Percentiles rank a stretch among this genome's conserved stretches.
Evolutionary conservation across 2,113 vertebrate genomes (phyloP).

Genomic region (Pachyramphus minor): DNA sequence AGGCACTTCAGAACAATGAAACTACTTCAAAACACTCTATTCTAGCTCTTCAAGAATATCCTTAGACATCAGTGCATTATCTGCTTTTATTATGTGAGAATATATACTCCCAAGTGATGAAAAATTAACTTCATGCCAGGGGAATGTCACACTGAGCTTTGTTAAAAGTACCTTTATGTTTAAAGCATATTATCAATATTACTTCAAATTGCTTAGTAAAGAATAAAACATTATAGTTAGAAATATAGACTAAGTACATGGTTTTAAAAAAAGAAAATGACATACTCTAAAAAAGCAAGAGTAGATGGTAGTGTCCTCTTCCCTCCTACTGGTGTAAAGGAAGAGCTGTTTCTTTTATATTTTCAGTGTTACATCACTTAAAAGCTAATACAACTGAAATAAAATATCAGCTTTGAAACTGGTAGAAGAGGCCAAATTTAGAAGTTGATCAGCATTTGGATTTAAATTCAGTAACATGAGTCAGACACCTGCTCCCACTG

Average conservation of each 20-base stretch:
- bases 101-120: not conserved
- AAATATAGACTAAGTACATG: not conserved
- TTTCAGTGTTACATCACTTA: not conserved
- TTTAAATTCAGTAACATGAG: not conserved
- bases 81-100: not conserved
- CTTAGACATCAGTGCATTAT: not conserved
- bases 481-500: not conserved
- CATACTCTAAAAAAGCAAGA: not conserved
- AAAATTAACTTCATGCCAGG: not conserved
- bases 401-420: not conserved
- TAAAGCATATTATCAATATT: not conserved
- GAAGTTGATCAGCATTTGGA: not conserved
- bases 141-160: not conserved
- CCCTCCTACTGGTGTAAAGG: not conserved
- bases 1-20: not conserved
- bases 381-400: not conserved
- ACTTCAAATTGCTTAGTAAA: not conserved
- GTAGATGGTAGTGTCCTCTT: not conserved
- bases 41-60: not conserved
- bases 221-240: not conserved
- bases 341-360: not conserved
- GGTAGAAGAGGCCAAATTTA: not conserved
- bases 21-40: not conserved
- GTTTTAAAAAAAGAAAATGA: not conserved
- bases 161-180: not conserved